Base-by-base conservation (phyloP, 2,797 vertebrate species). In the Psittacula derbiana region DNA sequence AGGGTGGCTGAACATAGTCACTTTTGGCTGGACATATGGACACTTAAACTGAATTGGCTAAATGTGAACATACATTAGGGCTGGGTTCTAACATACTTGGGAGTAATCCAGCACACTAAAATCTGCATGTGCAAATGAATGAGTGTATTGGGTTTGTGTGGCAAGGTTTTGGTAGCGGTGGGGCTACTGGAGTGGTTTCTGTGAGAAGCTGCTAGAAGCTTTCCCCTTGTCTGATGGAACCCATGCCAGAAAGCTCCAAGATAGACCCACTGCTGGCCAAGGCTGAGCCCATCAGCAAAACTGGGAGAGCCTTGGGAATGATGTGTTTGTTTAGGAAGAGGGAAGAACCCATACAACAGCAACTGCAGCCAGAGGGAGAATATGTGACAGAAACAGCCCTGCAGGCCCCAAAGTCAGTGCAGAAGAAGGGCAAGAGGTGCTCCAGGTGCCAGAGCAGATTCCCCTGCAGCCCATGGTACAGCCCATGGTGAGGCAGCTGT, bases 91-190 rank as follows among this genome's bases (percentile, higher is more conserved):
- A 41, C 50, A 62, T 61, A 53, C 5, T 8, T 70, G 20, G 36
- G 12, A 88, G 14, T 33, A 92, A 86, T 62, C 15, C 28, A 87
- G 43, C 41, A 65, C 40, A 44, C 46, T 61, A 41, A 58, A 67
- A 65, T n/a, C 65, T 70, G 25, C 23, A 52, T 12, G 5, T 82
- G 58, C 50, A 74, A 74, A 73, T 49, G 18, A 87, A 66, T 43
- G 31, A 47, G 11, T 16, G 9, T 13, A 20, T 47, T 64, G 2
- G 10, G 20, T 64, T 78, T 58, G 31, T 0, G 1, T 47, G 24
- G 28, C 19, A 74, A 49, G 49, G 25, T 74, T 86, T 78, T 27
- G 31, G 33, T 49, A 49, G 44, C 6, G 8, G 40, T 36, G 10
- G 10, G 4, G 12, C 12, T 57, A n/a, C 30, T 28, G 11, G 11